These are phyloP conservation scores for Macropis europaea DNA, from an alignment of 2,888 invertebrate genomes.

Conservation along the genomic window DNA sequence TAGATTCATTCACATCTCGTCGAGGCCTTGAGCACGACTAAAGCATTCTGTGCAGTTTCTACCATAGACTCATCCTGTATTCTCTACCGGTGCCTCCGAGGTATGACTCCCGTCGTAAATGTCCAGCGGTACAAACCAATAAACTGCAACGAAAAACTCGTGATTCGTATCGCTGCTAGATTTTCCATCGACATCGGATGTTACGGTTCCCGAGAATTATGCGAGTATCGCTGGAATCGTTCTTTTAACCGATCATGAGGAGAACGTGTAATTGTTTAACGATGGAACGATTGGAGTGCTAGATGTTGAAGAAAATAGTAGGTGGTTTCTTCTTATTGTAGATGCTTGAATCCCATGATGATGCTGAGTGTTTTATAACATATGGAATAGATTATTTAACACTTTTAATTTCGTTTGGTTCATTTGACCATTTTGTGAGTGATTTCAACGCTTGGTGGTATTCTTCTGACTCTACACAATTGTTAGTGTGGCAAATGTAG, in stretches of 20 bases:
- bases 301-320: background rate
- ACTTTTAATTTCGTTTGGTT: too few relatives aligned
- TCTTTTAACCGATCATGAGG: background rate
- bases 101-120: conserved; percentile 42
- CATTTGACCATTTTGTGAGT: too few relatives aligned
- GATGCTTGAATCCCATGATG: too few relatives aligned
- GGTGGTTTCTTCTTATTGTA: too few relatives aligned
- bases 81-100: conserved; percentile 29
- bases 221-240: background rate
- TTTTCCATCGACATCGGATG: background rate
- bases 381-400: too few relatives aligned
- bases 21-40: conserved; percentile 71
- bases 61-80: conserved; percentile 57
- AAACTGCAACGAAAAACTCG: conserved; percentile 23
- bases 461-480: too few relatives aligned
- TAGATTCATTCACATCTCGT: conserved; percentile 76
- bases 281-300: background rate
- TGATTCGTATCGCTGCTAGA: background rate
- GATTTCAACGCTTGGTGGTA: too few relatives aligned
- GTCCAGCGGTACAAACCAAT: conserved; percentile 48
- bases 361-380: too few relatives aligned
- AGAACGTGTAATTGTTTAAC: background rate
- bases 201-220: background rate
- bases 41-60: conserved; percentile 68
- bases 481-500: too few relatives aligned